These are phyloP conservation scores for Drosophila simulans DNA, from an alignment of 1,140 invertebrate species.

Conservation along the genomic window DNA sequence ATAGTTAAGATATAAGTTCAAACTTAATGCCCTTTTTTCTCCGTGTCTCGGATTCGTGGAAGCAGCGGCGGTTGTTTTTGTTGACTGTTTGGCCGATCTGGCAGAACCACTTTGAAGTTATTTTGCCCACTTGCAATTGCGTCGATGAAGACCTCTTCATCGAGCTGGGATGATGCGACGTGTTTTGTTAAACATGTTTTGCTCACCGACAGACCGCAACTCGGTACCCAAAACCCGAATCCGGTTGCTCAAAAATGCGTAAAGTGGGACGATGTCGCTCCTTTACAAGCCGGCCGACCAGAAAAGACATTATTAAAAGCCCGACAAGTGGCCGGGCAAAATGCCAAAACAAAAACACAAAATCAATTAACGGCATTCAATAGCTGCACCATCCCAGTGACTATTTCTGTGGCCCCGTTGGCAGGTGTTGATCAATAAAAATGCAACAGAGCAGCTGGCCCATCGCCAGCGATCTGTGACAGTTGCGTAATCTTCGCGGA, in stretches of 20 bases:
- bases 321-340: conserved; percentile 73
- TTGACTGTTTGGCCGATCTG: conserved; percentile 36
- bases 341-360: conserved; percentile 76
- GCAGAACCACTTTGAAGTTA: conserved; percentile 69
- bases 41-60: conserved; percentile 40
- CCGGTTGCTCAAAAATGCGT: conserved; percentile 79
- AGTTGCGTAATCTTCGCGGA: conserved; percentile 52
- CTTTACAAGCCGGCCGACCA: conserved; percentile 52
- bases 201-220: conserved; percentile 6
- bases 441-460: conserved; percentile 64
- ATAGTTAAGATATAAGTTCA: neutral
- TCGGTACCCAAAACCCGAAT: conserved; percentile 50
- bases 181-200: conserved; percentile 76
- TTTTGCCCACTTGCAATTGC: conserved; percentile 62
- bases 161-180: conserved; percentile 53
- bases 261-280: conserved; percentile 81
- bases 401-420: conserved; percentile 59
- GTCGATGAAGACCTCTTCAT: conserved; percentile 50
- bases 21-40: neutral
- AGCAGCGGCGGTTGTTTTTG: conserved; percentile 29
- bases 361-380: conserved; percentile 74
- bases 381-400: conserved; percentile 26
- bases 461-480: conserved; percentile 15
- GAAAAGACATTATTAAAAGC: conserved; percentile 66
- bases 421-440: conserved; percentile 80